Base-by-base conservation (phyloP, 2,797 vertebrate genomes). In the Myotis daubentonii region DNA sequence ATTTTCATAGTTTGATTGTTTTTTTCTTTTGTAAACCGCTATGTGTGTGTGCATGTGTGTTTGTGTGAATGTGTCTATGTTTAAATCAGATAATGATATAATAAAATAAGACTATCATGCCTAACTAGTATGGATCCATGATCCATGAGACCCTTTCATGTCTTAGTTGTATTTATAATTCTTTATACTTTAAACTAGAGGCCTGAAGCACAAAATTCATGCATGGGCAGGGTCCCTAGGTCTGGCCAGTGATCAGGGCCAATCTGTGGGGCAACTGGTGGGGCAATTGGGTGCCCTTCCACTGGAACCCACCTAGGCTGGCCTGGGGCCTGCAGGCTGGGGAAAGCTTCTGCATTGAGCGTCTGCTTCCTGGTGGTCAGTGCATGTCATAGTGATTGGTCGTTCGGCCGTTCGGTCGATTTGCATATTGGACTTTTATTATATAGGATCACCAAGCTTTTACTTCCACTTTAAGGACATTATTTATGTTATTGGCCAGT, bases 331-430 rank as follows among this genome's bases (percentile, higher is more conserved):
- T 62, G 12, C 0, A 2, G 28, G 28, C 12, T 62, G 60, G 28
- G 23, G 5, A 13, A 5, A 62, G 60, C 13, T 62, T 12, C 2
- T 28, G 28, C 30, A 12, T 62, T 30, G 30, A 62, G 60, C 2
- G 1, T 62, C 60, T 62, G 12, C 25, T 12, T 12, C 12, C 28
- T 62, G 6, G 60, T 62, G 28, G 5, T 62, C 60, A 62, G 5
- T 62, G 13, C 6, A 1, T 62, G 60, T 62, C 12, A 62, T 30
- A 62, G 60, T 6, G 15, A 62, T 12, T 6, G 15, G 28, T 62
- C 0, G 5, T 28, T 62, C 2, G 0, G 28, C 60, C 28, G 6
- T 62, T 62, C 5, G 6, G 6, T 62, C 5, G 0, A 62, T 62
- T 62, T 62, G 60, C 60, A 62, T 30, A 62, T 62, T 62, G 6